Base-by-base conservation (phyloP, 2,797 vertebrate species). In the Malacoraja senta region DNA sequence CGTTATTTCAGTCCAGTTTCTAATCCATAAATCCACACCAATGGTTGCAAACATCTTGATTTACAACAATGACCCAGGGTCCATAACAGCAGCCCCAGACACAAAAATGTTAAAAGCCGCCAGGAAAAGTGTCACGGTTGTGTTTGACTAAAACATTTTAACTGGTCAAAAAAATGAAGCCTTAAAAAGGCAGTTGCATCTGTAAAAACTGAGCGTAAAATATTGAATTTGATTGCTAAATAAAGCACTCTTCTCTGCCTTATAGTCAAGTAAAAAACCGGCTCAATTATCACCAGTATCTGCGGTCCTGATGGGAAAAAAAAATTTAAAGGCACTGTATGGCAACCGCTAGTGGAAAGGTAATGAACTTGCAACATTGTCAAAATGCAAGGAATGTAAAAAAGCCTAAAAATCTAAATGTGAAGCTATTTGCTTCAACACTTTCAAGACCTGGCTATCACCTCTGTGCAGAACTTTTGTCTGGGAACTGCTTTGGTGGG, bases 161-260 rank as follows among this genome's bases (percentile, higher is more conserved):
- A 99, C 98, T 97, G 97, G 98, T 99, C 99, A 99, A 97, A 99
- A 99, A 99, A 96, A 96, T 92, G 90, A 92, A 92, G 90, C 90
- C 90, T 92, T 92, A 63, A 74, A 92, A 92, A 92, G 90, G 90
- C 90, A 92, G 90, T 44, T 76, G 90, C 71, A 76, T 92, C 90
- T 92, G 90, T 92, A 92, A 92, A 92, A 92, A 98, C 97, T 93
- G 95, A 96, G 98, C 98, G 96, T 98, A 98, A 99, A 99, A 98
- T 99, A 97, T 97, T 98, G 98, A 98, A 99, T 98, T 98, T 98
- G 98, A 98, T 98, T 97, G 98, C 98, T 98, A 98, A 98, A 98
- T 98, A 97, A 99, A 98, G 98, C 97, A 97, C 97, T 97, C 98
- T 71, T 24, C 97, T 96, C 97, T 98, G 97, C 98, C 96, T 97